Conservation (phyloP, 2,113 vertebrate species). For the Oenanthe oenanthe region DNA sequence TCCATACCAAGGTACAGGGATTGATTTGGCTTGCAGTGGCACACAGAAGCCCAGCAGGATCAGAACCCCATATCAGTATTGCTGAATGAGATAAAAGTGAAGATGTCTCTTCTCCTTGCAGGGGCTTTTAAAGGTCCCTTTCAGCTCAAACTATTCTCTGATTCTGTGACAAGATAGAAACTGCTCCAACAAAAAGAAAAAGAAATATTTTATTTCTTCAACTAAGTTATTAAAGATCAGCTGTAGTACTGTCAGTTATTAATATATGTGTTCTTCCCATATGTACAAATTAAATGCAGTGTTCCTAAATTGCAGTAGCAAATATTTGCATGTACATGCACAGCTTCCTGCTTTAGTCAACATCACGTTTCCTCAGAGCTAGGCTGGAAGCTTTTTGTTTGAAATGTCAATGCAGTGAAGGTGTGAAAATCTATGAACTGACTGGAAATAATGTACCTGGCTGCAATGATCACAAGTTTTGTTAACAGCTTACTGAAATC, state of each 20-base stretch:
- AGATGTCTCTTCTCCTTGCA: not conserved
- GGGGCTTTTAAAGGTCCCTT: not conserved
- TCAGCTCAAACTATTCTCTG: not conserved
- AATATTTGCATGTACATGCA: not conserved
- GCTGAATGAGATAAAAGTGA: not conserved
- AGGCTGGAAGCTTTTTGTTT: not conserved
- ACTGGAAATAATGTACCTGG: not conserved
- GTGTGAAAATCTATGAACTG: not conserved
- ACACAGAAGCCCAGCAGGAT: not conserved
- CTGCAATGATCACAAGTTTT: not conserved
- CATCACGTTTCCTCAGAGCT: not conserved
- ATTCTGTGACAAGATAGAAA: not conserved
- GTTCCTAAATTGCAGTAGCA: not conserved
- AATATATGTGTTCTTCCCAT: not conserved
- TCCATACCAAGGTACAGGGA: not conserved
- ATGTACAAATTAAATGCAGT: not conserved
- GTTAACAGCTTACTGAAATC: constrained; percentile 12
- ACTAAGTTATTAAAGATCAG: not conserved
- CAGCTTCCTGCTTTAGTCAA: not conserved
- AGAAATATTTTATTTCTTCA: not conserved
- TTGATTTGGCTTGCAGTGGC: not conserved
- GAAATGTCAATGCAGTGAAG: not conserved
- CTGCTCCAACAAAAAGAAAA: not conserved
- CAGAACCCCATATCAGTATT: not conserved
- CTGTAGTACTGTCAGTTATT: not conserved